Evolutionary conservation across 2,888 invertebrate genomes (phyloP), one percentile per base, ranked within the genome.

Genomic region (Leptarthrus brevirostris): DNA sequence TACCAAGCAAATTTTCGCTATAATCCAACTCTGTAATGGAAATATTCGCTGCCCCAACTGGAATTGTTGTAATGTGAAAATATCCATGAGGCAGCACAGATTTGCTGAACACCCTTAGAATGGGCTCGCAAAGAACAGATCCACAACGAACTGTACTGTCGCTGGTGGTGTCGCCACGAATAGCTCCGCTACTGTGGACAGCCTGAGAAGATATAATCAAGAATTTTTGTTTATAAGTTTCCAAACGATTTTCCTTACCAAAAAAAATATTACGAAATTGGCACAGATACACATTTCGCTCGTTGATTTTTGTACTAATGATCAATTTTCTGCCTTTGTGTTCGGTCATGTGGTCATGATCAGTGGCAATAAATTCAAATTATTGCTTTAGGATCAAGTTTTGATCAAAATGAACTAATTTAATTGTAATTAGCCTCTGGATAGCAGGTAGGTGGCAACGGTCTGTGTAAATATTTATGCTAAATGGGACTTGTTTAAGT

Each of bases 1-100:
- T 85, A 95, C 96, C 95, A 80, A 96, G 88, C 82, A 92, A 91
- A 85, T 96, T 96, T 74, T 90, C 89, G 80, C 92, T 93, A 79
- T 90, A 87, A 64, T 90, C 89, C 76, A 93, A 86, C 83, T 95
- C 94, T 52, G 92, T 91, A 78, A 96, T 89, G 81, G 93, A 92
- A 75, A 96, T 88, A 80, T 93, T 91, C 86, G 94, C 94, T 47
- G 96, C 94, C 12, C 95, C 95, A 75, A 89, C 87, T 0, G 95
- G 95, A 71, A 96, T 90, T 47, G 91, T 92, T 3, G 93, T 90
- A 64, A 96, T 90, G 79, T 91, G 88, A 74, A 94, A 92, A 86
- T 95, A 95, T 53, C 94, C 95, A 73, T 90, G 88, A 0, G 92
- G 91, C 76, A 95, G 87, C 76, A 91, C 90, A 0, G 91, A 90